phyloP scores from a whole-genome alignment of 2,888 invertebrate species.

The Dynastes grantii region DNA sequence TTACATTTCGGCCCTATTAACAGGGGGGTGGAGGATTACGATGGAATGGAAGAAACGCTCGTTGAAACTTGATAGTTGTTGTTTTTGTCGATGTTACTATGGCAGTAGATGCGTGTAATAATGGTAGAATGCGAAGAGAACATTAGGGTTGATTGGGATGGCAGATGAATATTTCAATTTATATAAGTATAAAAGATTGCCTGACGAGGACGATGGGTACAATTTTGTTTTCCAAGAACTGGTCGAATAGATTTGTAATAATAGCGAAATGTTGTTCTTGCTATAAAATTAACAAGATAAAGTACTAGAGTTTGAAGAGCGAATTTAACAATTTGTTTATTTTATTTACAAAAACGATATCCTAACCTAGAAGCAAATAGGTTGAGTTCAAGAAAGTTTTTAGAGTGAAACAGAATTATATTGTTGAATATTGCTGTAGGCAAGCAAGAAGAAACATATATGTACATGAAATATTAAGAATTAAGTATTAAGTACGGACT shows the following conservation, averaged over 20 bases:
- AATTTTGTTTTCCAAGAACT: slow-evolving; percentile 26
- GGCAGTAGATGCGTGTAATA: background rate
- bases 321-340: too few species aligned
- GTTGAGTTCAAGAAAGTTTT: too few species aligned
- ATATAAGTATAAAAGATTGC: background rate
- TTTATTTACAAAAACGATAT: too few species aligned
- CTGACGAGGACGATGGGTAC: background rate
- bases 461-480: too few species aligned
- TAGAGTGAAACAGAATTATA: too few species aligned
- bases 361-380: too few species aligned
- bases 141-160: slow-evolving; percentile 34
- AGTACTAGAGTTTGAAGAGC: too few species aligned
- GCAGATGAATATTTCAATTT: slow-evolving; percentile 30
- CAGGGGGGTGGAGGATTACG: background rate
- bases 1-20: slow-evolving; percentile 46
- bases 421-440: too few species aligned
- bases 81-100: slow-evolving; percentile 14
- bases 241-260: background rate
- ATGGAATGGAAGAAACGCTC: background rate
- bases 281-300: too few species aligned
- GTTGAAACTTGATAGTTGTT: slow-evolving; percentile 8
- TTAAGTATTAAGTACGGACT: too few species aligned
- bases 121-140: background rate
- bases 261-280: too few species aligned
- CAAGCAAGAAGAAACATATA: too few species aligned